Conservation (phyloP, 2,888 invertebrate genomes). For the Conistra vaccinii region DNA sequence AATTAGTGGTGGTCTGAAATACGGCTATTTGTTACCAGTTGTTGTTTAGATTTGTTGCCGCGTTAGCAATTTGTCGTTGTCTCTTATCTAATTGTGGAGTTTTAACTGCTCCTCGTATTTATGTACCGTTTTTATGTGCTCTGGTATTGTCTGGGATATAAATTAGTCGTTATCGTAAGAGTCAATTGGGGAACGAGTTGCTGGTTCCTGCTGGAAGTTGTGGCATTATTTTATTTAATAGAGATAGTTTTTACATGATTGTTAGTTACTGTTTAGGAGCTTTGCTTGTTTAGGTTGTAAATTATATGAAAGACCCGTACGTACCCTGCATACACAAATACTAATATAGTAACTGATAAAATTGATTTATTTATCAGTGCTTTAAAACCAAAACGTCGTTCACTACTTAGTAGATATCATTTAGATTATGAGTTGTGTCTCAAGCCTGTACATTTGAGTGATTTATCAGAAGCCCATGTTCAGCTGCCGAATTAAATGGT, state of each 20-base stretch:
- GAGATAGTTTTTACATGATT: conserved; percentile 40
- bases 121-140: conserved; percentile 61
- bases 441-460: not conserved
- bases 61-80: conserved; percentile 60
- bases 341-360: not conserved
- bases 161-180: conserved; percentile 54
- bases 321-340: not conserved
- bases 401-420: not conserved
- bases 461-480: not conserved
- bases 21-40: conserved; percentile 78
- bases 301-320: not conserved
- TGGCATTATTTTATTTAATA: conserved; percentile 50
- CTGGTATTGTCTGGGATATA: conserved; percentile 57
- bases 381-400: not conserved
- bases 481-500: not conserved
- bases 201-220: conserved; percentile 19
- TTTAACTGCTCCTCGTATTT: conserved; percentile 60
- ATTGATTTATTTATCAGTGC: conserved; percentile 1
- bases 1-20: conserved; percentile 79
- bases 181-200: conserved; percentile 45
- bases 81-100: conserved; percentile 65
- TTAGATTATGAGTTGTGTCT: not conserved
- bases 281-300: conserved; percentile 14
- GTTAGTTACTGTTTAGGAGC: conserved; percentile 18
- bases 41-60: conserved; percentile 73